Base-by-base conservation (phyloP, 2,888 invertebrate genomes). In the Ischnura elegans region DNA sequence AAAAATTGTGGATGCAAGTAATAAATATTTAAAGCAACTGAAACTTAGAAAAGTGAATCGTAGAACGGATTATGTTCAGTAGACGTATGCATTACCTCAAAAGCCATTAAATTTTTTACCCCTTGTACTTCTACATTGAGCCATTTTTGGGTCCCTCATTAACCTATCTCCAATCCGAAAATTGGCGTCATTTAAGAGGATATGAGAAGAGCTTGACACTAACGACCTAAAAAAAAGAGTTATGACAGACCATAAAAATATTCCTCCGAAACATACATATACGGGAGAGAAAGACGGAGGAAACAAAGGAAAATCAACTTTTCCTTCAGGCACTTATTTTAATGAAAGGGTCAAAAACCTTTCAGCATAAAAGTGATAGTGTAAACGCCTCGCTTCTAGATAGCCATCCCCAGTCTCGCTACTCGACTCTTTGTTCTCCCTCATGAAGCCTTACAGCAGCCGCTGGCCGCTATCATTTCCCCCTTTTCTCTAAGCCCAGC, bases 281-380 rank as follows among this genome's bases (percentile, higher is more conserved):
- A 76, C 76, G 2, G 76, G 76, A 76, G 76, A 13, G 16, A 76
- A 36, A 76, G 76, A 36, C 76, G 76, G 36, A 90, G 25, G 36
- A 87, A 87, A 87, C 87, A 55, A 61, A 61, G 55, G 61, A 42
- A 90, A 55, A 43, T 90, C 61, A 90, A 90, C 55, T 43, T 55
- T 43, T 43, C 43, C 61, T 90, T 61, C 90, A n/a, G 90, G 61
- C 66, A 61, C 90, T 90, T 66, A 90, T 90, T 90, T 55, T 90
- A 90, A 90, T 90, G 61, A 90, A 90, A 90, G 61, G 61, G n/a
- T 90, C 90, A 87, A 87, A 87, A 55, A 87, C 87, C 87, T 43
- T 90, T 55, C 90, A 61, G 90, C 19, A 43, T 43, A 90, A 90
- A 87, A 87, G 87, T 8, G 87, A 87, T 51, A 51, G n/a, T 19